Evolutionary conservation across 2,888 invertebrate species (phyloP), one percentile per base, ranked within the genome.

Genomic region (Eucriotettix oculatus): DNA sequence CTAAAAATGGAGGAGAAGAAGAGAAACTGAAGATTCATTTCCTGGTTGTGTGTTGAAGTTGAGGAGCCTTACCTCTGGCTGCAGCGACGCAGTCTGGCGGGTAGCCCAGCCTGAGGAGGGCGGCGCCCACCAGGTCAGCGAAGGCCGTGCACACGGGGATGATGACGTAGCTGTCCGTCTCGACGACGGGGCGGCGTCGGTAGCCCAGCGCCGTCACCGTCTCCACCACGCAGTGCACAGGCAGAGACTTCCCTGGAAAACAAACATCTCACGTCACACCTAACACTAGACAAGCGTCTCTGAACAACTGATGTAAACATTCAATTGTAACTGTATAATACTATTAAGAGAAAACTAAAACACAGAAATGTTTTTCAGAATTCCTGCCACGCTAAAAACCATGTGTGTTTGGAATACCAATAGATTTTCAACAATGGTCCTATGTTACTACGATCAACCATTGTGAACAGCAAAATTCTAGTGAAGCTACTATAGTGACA

Each of bases 81-180:
- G 89, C 88, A 61, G 87, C 84, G 65, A 87, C 87, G 67, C 86
- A 79, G 70, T 92, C 92, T 66, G 86, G 84, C 16, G 92, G 86
- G 73, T 95, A 96, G 2, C 96, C 96, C 10, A 98, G 81, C 66
- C 93, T 84, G 71, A 89, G 82, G 69, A 98, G 82, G 42, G 95
- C 96, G 3, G 92, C 90, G 59, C 90, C 86, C 7, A 98, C 92
- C 64, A 98, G 79, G 72, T 94, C 92, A 69, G 88, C 70, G 76
- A 96, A 92, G 53, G 90, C 87, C 58, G 95, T 96, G 60, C 86
- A 84, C 11, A 88, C 85, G 1, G 95, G 94, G 64, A 98, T 89
- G 73, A 97, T 95, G 71, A 97, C 96, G 76, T 92, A 97, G 69
- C 93, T 93, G 76, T 98, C 97, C 1, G 88, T 86, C 74, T 95